phyloP scores from a whole-genome alignment of 2,797 vertebrate genomes.

The Peromyscus eremicus region DNA sequence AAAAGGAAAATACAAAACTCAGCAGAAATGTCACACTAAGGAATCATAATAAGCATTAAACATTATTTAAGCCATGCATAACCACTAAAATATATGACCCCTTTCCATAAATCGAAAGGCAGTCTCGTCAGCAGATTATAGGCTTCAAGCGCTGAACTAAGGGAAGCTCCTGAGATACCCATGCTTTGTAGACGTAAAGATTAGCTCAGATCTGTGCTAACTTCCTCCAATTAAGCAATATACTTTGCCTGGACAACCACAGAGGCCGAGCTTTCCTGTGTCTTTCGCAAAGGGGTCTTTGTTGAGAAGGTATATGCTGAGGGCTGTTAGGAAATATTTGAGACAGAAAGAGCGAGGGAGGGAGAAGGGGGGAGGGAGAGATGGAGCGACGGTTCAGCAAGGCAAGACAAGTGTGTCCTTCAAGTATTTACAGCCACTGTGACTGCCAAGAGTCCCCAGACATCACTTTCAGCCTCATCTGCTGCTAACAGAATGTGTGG shows the following conservation, averaged over 20 bases:
- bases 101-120: slow-evolving; percentile 77
- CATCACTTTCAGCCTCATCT: not conserved
- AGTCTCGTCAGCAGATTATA: slow-evolving; percentile 52
- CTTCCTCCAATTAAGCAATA: not conserved
- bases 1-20: slow-evolving; percentile 72
- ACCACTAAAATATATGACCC: slow-evolving; percentile 75
- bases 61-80: slow-evolving; percentile 75
- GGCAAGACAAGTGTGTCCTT: not conserved
- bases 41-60: slow-evolving; percentile 81
- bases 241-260: not conserved
- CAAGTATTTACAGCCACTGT: not conserved
- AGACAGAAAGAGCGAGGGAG: not conserved
- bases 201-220: not conserved
- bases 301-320: not conserved
- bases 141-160: slow-evolving; percentile 63
- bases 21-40: slow-evolving; percentile 67
- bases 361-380: not conserved
- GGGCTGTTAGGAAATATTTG: not conserved
- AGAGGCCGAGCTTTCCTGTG: not conserved
- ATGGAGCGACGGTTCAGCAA: not conserved
- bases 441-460: not conserved
- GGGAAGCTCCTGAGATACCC: slow-evolving; percentile 22
- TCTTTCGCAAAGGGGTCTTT: not conserved
- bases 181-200: slow-evolving; percentile 39
- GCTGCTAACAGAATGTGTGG: slow-evolving; percentile 37